Percentiles rank a stretch among this genome's conserved stretches.
These are phyloP conservation scores for Acleris cristana DNA, from an alignment of 2,888 invertebrate species.

Conservation along the genomic window DNA sequence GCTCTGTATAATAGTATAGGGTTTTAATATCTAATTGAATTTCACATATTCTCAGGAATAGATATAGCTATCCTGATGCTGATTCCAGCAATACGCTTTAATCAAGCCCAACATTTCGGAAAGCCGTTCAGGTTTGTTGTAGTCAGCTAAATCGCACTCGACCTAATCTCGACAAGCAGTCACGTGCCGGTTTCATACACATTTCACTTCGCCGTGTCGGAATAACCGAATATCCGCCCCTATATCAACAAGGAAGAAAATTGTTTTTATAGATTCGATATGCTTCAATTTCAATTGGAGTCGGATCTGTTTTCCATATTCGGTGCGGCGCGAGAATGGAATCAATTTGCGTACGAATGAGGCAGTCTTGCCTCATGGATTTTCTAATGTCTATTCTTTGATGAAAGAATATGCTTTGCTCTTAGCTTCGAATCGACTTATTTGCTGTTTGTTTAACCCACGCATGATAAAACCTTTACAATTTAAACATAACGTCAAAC, in stretches of 20 bases:
- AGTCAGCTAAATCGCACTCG: constrained; percentile 38
- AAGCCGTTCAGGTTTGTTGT: constrained; percentile 38
- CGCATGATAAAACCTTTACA: too few species aligned
- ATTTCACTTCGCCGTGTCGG: constrained; percentile 63
- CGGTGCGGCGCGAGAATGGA: constrained; percentile 54
- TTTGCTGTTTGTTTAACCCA: too few species aligned
- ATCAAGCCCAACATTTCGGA: constrained; percentile 18
- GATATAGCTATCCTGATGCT: too few species aligned
- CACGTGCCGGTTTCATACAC: constrained; percentile 69
- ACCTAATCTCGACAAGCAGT: constrained; percentile 66
- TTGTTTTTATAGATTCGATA: constrained; percentile 81
- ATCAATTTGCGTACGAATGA: constrained; percentile 73
- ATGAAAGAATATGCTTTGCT: constrained; percentile 45
- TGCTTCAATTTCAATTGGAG: constrained; percentile 77
- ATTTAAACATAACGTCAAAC: too few species aligned
- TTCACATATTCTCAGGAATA: too few species aligned
- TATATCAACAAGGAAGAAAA: constrained; percentile 75
- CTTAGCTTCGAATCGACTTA: not conserved
- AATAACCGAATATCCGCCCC: constrained; percentile 59
- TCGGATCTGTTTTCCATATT: constrained; percentile 69
- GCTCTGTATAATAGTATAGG: too few species aligned
- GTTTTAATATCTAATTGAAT: too few species aligned
- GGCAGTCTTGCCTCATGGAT: constrained; percentile 50
- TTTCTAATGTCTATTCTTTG: constrained; percentile 62
- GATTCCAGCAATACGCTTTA: constrained; percentile 9